Conservation (phyloP, 2,888 invertebrate genomes). For the Zygothrica quintamaculata region DNA sequence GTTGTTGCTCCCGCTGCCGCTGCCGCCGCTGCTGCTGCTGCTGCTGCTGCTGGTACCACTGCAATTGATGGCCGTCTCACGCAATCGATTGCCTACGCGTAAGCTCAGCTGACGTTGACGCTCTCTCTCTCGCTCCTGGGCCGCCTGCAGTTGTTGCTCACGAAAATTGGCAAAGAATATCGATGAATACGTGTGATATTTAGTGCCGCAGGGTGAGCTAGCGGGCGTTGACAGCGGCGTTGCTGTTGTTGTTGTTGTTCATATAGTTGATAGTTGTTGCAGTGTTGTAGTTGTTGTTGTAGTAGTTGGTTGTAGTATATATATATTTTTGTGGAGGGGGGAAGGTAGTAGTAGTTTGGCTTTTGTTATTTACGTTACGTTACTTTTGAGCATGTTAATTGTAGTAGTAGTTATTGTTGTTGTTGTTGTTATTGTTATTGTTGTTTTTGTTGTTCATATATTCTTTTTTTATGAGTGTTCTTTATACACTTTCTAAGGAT, state of each 20-base stretch:
- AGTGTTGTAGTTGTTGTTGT: slow-evolving; percentile 46
- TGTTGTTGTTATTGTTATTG: slow-evolving; percentile 55
- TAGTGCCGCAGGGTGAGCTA: slow-evolving; percentile 83
- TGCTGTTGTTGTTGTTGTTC: slow-evolving; percentile 72
- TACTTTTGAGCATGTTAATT: slow-evolving; percentile 74
- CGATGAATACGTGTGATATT: slow-evolving; percentile 82
- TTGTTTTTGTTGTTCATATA: slow-evolving; percentile 61
- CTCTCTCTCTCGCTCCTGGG: slow-evolving; percentile 71
- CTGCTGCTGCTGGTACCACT: slow-evolving; percentile 45
- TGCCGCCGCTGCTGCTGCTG: slow-evolving; percentile 66
- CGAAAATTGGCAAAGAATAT: slow-evolving; percentile 83
- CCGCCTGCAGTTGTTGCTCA: slow-evolving; percentile 75
- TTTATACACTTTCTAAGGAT: slow-evolving; percentile 68
- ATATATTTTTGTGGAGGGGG: slow-evolving; percentile 61
- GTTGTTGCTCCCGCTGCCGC: slow-evolving; percentile 40
- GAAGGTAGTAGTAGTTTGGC: slow-evolving; percentile 82
- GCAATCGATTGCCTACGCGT: slow-evolving; percentile 77
- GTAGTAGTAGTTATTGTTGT: slow-evolving; percentile 51
- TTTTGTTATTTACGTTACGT: slow-evolving; percentile 82
- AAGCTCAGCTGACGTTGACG: slow-evolving; percentile 71
- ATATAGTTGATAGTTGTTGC: slow-evolving; percentile 56
- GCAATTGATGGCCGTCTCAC: slow-evolving; percentile 82
- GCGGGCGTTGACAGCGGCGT: slow-evolving; percentile 84
- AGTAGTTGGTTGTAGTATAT: slow-evolving; percentile 26
- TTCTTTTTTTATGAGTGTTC: slow-evolving; percentile 60